phyloP scores from a whole-genome alignment of 1,140 invertebrate species.

The Dendrolimus punctatus region DNA sequence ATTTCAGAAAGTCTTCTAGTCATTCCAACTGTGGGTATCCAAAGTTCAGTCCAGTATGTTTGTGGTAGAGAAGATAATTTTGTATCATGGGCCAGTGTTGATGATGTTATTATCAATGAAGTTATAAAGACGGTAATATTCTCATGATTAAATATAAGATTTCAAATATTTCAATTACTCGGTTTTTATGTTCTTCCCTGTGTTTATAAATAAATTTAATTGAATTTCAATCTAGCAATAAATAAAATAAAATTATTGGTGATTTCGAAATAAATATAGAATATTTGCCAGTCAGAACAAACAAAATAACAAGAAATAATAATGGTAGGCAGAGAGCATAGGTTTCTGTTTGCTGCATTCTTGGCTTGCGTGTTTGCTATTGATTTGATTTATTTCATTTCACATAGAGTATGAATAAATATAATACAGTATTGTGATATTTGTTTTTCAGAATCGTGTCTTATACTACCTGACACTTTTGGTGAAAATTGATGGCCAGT shows the following conservation, averaged over 20 bases:
- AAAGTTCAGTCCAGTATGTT: conserved; percentile 56
- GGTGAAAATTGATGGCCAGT: conserved; percentile 26
- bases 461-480: conserved; percentile 47
- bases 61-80: conserved; percentile 47
- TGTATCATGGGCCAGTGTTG: conserved; percentile 50
- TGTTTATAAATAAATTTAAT: no score
- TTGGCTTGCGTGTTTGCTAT: no score
- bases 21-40: conserved; percentile 56
- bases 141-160: not conserved
- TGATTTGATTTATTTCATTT: no score
- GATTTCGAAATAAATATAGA: no score
- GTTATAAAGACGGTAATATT: conserved; percentile 42
- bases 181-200: not conserved
- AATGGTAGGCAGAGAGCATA: no score
- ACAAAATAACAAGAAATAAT: no score
- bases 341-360: no score
- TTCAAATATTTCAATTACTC: no score
- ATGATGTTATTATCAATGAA: conserved; percentile 64
- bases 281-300: no score
- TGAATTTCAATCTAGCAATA: no score
- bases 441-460: conserved; percentile 48
- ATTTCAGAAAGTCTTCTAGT: conserved; percentile 52
- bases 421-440: conserved; percentile 1
- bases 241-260: no score
- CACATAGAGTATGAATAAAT: not conserved